Conservation (phyloP, 2,797 vertebrate genomes). For the Buceros bicornis region DNA sequence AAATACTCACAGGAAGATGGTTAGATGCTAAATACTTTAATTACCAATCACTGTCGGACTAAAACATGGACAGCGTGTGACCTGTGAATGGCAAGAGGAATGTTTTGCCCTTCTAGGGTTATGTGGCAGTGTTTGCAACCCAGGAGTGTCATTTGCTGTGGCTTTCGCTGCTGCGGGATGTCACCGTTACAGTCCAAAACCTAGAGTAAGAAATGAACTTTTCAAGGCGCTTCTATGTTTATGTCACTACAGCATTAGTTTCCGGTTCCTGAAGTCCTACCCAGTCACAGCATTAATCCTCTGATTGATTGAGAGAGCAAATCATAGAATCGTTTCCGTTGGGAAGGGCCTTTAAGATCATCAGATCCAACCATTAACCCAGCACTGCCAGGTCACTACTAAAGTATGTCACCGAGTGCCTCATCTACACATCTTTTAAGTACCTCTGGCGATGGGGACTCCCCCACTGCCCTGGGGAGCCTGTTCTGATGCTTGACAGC, state of each 20-base stretch:
- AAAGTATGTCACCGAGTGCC: fast-evolving
- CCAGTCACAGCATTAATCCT: neutral
- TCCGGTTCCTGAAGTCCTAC: neutral
- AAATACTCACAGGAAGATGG: neutral
- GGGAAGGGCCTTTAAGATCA: neutral
- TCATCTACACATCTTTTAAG: fast-evolving
- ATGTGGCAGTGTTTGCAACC: neutral
- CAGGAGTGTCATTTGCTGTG: neutral
- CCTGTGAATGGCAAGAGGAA: neutral
- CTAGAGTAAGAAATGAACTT: neutral
- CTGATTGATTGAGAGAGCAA: neutral
- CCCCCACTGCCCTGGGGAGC: neutral
- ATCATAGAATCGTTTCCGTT: neutral
- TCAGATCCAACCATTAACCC: neutral
- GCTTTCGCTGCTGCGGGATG: neutral
- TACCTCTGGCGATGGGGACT: neutral
- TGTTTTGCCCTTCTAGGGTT: neutral
- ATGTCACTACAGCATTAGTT: neutral
- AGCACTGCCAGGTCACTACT: neutral
- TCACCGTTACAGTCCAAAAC: neutral
- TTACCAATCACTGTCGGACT: neutral
- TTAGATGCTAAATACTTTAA: neutral
- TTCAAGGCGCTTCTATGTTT: conserved; percentile 3
- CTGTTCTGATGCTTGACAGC: neutral
- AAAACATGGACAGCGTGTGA: neutral